Evolutionary conservation across 2,888 invertebrate species (phyloP), one percentile per base, ranked within the genome.

Genomic region (Dasysyrphus tricinctus): DNA sequence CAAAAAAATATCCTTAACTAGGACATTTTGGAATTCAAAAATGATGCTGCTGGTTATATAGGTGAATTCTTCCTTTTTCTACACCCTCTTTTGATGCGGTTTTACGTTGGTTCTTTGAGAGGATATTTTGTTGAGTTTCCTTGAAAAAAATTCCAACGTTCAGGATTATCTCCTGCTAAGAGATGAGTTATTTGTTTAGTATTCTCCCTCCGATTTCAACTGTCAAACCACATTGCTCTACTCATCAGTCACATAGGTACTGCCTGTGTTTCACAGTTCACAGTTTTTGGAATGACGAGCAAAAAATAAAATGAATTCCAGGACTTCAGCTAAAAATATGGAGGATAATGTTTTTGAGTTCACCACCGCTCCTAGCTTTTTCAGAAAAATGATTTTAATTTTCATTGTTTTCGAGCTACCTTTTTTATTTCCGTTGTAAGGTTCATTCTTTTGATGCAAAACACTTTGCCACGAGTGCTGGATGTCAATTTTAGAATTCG

Each of bases 1-100:
- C 44, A 51, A 24, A 39, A 42, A 63, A 24, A 34, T 37, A 59
- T 49, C 49, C 34, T 49, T 67, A 80, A 80, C 67, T 85, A 73
- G 84, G 76, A 73, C 84, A 80, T 80, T 86, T 78, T 47, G 49
- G 57, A 78, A 78, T 78, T 81, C 67, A 81, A 86, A 80, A 56
- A 29, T 47, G 57, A 39, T 47, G 47, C 19, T 39, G 65, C 42
- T 57, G 49, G 24, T 14, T 19, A 8, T 34, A 9, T 24, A 51
- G 19, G 9, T 34, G 37, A 49, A 51, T 37, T 16, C 39, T 14
- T 37, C 12, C 12, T n/a, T 9, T n/a, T 14, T 47, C 8, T 39
- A 24, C n/a, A 29, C 5, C 12, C 51, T 37, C 24, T 51, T 63
- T 42, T 57, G 12, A 42, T 73, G 42, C 47, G 42, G 69, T 54